Base-by-base conservation (phyloP, 2,797 vertebrate genomes). In the Alauda arvensis region DNA sequence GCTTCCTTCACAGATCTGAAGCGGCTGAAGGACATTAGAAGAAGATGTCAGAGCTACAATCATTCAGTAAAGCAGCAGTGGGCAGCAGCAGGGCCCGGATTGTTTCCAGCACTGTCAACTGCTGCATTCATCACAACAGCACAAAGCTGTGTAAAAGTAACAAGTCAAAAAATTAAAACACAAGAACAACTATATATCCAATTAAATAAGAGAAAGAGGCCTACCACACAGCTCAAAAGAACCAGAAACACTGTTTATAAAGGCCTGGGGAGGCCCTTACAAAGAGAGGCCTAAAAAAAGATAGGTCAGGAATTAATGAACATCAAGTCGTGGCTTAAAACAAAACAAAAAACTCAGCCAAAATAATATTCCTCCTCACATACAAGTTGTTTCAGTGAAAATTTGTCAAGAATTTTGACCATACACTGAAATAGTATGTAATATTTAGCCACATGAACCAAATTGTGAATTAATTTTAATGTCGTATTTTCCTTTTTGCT, bases 21-120 rank as follows among this genome's bases (percentile, higher is more conserved):
- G 33, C 86, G 45, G 51, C 69, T 92, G 55, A 77, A 91, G 77
- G 78, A 89, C 79, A 70, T 68, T 59, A 88, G 81, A 26, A 77
- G 71, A 72, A 89, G 43, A 88, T 63, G 67, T 37, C 77, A 83
- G 49, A 69, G 51, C 33, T 77, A 67, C 55, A 89, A 39, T 59
- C 53, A 69, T 21, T 61, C 56, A 71, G n/a, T 46, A 89, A 67
- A 80, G 88, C 24, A 79, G 63, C 24, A 90, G 12, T 28, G 49
- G 92, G 72, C 69, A 91, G 72, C 69, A 91, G 75, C 49, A 65
- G 75, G 77, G 68, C 37, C 39, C 42, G 16, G 59, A 90, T 19
- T 62, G 71, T 68, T 94, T 93, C 82, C 79, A 78, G 56, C n/a
- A 37, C 69, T 93, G 87, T 89, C 92, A 95, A 40, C 70, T 83